Evolutionary conservation across 2,888 invertebrate species (phyloP), one percentile per base, ranked within the genome.

Genomic region (Standfussiana lucernea): DNA sequence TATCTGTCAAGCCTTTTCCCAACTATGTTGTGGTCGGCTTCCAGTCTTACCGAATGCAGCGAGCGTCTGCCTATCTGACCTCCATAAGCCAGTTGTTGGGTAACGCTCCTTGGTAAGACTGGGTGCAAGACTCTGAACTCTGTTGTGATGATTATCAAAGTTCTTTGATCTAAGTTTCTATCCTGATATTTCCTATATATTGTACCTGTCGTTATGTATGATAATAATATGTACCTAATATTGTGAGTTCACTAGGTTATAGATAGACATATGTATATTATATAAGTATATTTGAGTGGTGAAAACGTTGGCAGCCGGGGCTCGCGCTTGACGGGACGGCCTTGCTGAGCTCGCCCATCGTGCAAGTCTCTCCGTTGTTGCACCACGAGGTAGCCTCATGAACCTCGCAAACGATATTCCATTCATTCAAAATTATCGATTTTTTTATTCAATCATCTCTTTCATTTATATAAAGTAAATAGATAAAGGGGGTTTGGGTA

Each of bases 331-430:
- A 94, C 84, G 96, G 92, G 88, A 92, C 93, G 77, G 90, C 93
- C 84, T 90, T 95, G 89, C 92, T 96, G 87, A 84, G 94, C 76
- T 84, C 95, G 89, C 93, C 96, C 62, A 90, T 96, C 82, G 91
- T 96, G 85, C 95, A 95, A 77, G 91, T 96, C 84, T 90, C 94
- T 53, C 93, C 95, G 79, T 82, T 95, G 77, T 90, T 94, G 84
- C 93, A 93, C 82, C 94, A 93, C 75, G 95, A 95, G 93, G 95
- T 95, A 95, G 93, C 87, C 59, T 45, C 64, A 73, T 71, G 71
- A 80, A 79, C 80, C 86, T 79, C 83, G 64, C 66, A 65, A 67
- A 74, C 28, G 40, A 67, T 75, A 71, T 37, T 21, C 32, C 61
- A 37, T 32, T 35, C 35, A 32, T 42, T 47, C n/a, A 21, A 59